Evolutionary conservation across 2,888 invertebrate genomes (phyloP).

Genomic region (Drosophila flavopinicola): DNA sequence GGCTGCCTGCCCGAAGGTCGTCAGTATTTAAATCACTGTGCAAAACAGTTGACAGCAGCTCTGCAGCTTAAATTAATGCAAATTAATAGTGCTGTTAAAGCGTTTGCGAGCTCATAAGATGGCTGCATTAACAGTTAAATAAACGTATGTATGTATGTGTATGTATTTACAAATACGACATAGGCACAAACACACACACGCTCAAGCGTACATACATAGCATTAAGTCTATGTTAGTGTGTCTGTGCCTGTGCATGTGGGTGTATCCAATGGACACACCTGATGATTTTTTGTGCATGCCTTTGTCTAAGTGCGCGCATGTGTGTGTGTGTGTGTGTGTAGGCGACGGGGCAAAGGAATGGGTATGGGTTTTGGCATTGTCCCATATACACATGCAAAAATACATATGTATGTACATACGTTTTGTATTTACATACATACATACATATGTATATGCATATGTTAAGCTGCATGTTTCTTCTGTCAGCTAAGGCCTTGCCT

Average conservation of each 20-base stretch:
- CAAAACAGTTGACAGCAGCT: background rate
- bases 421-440: no score
- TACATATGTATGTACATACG: background rate
- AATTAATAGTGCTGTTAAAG: slow-evolving; percentile 13
- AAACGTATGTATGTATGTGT: no score
- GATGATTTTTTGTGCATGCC: slow-evolving; percentile 57
- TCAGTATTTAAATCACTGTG: slow-evolving; percentile 12
- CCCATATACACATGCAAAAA: slow-evolving; percentile 15
- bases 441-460: background rate
- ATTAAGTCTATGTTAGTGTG: background rate
- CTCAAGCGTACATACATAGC: no score
- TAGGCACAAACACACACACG: background rate
- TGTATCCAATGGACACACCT: slow-evolving; percentile 60
- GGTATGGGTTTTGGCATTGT: slow-evolving; percentile 17
- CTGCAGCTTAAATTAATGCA: slow-evolving; percentile 12
- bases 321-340: slow-evolving; percentile 6
- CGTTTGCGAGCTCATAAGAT: slow-evolving; percentile 8
- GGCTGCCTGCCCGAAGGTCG: slow-evolving; percentile 22
- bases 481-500: background rate
- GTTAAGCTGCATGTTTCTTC: no score
- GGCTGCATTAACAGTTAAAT: slow-evolving; percentile 19
- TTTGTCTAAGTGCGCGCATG: slow-evolving; percentile 4
- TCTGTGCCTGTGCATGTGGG: slow-evolving; percentile 17
- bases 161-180: background rate
- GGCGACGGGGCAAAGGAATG: background rate